phyloP scores from a whole-genome alignment of 2,113 vertebrate genomes.

The Zapornia atra region DNA sequence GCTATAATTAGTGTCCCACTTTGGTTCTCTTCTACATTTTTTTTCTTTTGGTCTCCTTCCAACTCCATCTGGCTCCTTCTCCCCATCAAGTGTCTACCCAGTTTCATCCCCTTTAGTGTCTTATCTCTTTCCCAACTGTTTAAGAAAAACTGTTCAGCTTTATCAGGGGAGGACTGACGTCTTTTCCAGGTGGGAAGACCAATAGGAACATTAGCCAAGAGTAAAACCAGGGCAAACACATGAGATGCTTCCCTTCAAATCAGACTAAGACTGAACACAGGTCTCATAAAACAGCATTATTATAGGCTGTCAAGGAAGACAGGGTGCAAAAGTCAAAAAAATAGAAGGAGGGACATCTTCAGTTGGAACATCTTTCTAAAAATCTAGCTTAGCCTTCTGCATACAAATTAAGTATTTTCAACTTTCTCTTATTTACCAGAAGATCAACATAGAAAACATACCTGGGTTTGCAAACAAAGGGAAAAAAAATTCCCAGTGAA shows the following conservation, averaged over 20 bases:
- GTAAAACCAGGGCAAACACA: not conserved
- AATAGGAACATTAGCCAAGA: not conserved
- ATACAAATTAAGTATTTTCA: not conserved
- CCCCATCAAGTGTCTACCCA: not conserved
- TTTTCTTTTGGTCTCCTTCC: not conserved
- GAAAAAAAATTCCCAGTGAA: not conserved
- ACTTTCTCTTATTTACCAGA: not conserved
- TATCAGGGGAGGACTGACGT: not conserved
- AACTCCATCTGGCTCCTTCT: not conserved
- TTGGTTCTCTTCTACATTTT: not conserved
- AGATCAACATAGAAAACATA: not conserved
- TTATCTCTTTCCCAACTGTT: not conserved
- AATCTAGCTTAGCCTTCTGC: not conserved
- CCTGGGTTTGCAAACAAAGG: not conserved
- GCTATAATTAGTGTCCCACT: not conserved
- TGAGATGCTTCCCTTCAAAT: not conserved
- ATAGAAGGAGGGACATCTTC: not conserved
- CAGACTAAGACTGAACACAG: not conserved
- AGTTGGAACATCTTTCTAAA: not conserved
- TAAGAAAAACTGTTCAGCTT: not conserved
- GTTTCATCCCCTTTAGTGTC: not conserved
- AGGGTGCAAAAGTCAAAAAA: not conserved
- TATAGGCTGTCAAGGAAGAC: not conserved
- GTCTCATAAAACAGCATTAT: not conserved
- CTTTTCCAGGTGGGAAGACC: not conserved